phyloP scores from a whole-genome alignment of 1,140 invertebrate genomes.

The Episyrphus balteatus region DNA sequence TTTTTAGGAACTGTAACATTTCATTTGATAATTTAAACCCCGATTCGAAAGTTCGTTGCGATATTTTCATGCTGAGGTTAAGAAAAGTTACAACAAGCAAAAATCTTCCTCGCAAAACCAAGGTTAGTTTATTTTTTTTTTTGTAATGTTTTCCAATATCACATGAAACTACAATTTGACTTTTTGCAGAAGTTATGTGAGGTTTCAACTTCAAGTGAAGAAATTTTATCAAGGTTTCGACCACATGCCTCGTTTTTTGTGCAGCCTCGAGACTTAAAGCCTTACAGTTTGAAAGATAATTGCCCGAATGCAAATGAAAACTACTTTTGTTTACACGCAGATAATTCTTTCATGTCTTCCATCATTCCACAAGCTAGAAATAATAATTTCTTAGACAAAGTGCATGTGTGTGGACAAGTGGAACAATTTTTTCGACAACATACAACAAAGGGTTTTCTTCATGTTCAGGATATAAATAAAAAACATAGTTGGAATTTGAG shows the following conservation, averaged over 20 bases:
- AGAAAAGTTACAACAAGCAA: conserved; percentile 26
- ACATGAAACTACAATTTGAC: no score
- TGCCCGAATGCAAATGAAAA: conserved; percentile 8
- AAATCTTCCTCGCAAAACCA: conserved; percentile 15
- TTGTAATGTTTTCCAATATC: no score
- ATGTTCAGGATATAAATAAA: conserved; percentile 18
- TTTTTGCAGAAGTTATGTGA: conserved; percentile 2
- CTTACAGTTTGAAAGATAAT: conserved; percentile 17
- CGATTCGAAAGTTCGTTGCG: conserved; percentile 16
- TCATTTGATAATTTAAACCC: conserved; percentile 16
- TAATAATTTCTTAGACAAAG: conserved; percentile 15
- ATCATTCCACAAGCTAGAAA: conserved; percentile 17
- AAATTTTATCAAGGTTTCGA: conserved; percentile 25
- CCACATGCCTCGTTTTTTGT: conserved; percentile 25
- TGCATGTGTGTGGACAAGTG: conserved; percentile 18
- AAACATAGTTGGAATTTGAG: conserved; percentile 29
- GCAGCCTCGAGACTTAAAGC: conserved; percentile 13
- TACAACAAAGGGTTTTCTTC: conserved; percentile 19
- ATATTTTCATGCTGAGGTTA: conserved; percentile 30
- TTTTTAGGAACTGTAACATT: conserved; percentile 26
- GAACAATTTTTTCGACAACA: conserved; percentile 22
- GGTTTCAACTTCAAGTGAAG: conserved; percentile 4
- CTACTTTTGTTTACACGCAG: conserved; percentile 18
- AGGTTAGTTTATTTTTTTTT: not conserved
- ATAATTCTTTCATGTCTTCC: conserved; percentile 14